Evolutionary conservation across 2,797 vertebrate species (phyloP), one percentile per base, ranked within the genome.

Genomic region (Lophura swinhoii): DNA sequence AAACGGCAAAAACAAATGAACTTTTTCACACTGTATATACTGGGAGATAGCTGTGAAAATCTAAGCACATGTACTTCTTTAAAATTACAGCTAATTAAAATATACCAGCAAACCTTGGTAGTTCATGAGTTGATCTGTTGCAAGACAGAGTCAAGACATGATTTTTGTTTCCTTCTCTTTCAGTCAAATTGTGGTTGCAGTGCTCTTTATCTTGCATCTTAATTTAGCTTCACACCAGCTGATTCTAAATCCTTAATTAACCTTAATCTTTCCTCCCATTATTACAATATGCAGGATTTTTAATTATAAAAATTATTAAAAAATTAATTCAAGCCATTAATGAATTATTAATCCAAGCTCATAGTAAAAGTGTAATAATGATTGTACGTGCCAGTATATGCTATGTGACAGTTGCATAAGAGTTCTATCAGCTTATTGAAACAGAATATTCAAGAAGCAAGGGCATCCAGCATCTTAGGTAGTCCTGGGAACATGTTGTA

Each of bases 321-420:
- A 67, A 72, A 93, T 76, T 82, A 73, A 66, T 91, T 78, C 26
- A 64, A 59, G 26, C 31, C 3, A 51, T 79, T 87, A 83, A 83
- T 66, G 49, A 94, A 83, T 96, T 94, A 89, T 92, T 94, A 91
- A 91, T 93, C 21, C 28, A 74, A 20, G 5, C 17, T 91, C 77
- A 71, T 59, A 80, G 14, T 1, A 0, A 83, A 82, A 90, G 58
- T n/a, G 20, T 41, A 83, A 22, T 56, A 83, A 63, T 81, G 20
- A 75, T 79, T 91, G 33, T 3, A 67, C n/a, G 41, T 85, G 74
- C 6, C n/a, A 74, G 29, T 39, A 82, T 35, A 21, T 77, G 67
- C n/a, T 55, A 13, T 71, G 68, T 31, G 20, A 48, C 8, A 0
- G 0, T 49, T 59, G 51, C 13, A 59, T 77, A 88, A 71, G 3